Evolutionary conservation across 2,888 invertebrate genomes (phyloP).

Genomic region (Drosophila cognata): DNA sequence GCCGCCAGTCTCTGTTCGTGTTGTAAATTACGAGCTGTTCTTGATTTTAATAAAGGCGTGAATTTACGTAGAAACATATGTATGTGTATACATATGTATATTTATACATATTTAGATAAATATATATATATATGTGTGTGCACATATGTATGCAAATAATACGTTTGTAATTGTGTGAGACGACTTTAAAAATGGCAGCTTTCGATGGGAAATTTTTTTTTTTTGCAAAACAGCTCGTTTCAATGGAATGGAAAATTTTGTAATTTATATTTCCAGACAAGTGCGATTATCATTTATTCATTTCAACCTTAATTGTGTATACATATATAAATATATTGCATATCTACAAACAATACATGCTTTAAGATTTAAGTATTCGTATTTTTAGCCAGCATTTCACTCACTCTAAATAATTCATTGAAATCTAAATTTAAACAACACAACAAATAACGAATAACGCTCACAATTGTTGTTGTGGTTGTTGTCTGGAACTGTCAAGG

Average conservation of each 20-base stretch:
- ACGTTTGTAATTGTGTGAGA: conserved; percentile 25
- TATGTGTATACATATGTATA: neutral
- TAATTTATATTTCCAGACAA: conserved; percentile 13
- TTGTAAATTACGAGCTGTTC: conserved; percentile 68
- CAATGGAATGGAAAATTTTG: conserved; percentile 49
- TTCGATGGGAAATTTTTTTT: conserved; percentile 34
- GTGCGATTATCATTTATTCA: conserved; percentile 6
- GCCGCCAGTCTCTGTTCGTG: conserved; percentile 56
- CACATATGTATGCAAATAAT: conserved; percentile 2
- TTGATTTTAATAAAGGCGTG: conserved; percentile 38
- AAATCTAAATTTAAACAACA: conserved; percentile 47
- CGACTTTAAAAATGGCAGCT: conserved; percentile 50
- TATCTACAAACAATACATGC: neutral
- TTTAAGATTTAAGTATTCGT: conserved; percentile 11
- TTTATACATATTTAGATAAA: neutral
- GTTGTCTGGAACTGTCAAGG: conserved; percentile 47
- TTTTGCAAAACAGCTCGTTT: conserved; percentile 5
- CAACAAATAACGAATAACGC: conserved; percentile 31
- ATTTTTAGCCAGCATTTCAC: conserved; percentile 44
- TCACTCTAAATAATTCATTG: conserved; percentile 27
- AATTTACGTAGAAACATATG: neutral
- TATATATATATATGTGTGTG: neutral
- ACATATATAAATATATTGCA: neutral
- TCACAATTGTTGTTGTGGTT: conserved; percentile 3
- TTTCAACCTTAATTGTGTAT: conserved; percentile 3